Evolutionary conservation across 1,140 invertebrate species (phyloP), one percentile per base, ranked within the genome.

Genomic region (Anthonomus grandis): DNA sequence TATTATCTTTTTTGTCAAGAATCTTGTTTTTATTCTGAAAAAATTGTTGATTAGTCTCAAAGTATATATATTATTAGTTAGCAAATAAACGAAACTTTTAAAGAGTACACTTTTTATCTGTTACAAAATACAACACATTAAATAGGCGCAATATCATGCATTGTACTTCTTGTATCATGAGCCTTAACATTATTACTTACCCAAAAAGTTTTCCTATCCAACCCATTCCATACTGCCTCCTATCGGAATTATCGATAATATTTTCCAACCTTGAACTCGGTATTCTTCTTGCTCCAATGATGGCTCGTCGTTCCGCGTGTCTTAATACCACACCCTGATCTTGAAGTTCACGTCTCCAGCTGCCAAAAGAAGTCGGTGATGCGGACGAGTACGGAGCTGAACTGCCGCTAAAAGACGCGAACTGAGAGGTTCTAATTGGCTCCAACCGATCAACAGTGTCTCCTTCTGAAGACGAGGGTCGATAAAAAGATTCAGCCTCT

Each of bases 171-270:
- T n/a, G n/a, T n/a, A n/a, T n/a, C n/a, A n/a, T n/a, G n/a, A n/a
- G n/a, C n/a, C n/a, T n/a, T n/a, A n/a, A n/a, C n/a, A n/a, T n/a
- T n/a, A n/a, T 19, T 12, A 37, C 75, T 75, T 79, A 87, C 82
- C 88, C 82, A 65, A 90, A 87, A 63, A 91, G 79, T 66, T 83
- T 78, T 25, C 90, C 90, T 39, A 92, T 81, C 63, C 92, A 81
- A 37, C 90, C 90, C 85, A 91, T 89, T 42, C 91, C 91, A 69
- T 89, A 90, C 67, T 87, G 84, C 62, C 90, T 78, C 60, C 89
- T 79, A 70, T 92, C 85, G 34, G 87, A 89, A 74, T 91, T 90
- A 73, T 91, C 88, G 56, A 86, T 82, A 45, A 87, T 79, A 17
- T 83, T 79, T 66, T 90, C 84, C 25, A 91, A 75, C 66, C 80